A percentile compares a stretch with the other conserved stretches of the same genome.
phyloP scores from a whole-genome alignment of 2,888 invertebrate genomes.

The Scaptomyza caliginosa region DNA sequence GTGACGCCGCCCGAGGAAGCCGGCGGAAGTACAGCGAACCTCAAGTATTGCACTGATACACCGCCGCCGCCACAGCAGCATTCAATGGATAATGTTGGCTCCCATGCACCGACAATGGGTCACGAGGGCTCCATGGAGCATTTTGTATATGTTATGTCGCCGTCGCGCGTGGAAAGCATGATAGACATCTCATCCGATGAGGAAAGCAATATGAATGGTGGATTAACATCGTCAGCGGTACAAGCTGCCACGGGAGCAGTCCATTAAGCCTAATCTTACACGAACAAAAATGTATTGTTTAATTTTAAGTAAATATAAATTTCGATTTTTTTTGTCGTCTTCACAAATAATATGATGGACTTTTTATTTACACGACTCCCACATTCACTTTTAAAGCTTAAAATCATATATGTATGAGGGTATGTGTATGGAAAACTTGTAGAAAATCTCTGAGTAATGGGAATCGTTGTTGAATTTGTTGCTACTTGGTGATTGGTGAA shows the following conservation, averaged over 20 bases:
- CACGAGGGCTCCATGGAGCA: conserved; percentile 80
- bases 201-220: conserved; percentile 73
- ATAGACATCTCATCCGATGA: conserved; percentile 84
- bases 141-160: conserved; percentile 84
- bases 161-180: conserved; percentile 84
- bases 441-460: conserved; percentile 1
- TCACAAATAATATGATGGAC: conserved; percentile 1
- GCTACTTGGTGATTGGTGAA: conserved; percentile 70
- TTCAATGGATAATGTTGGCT: conserved; percentile 38
- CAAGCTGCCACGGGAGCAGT: conserved; percentile 32
- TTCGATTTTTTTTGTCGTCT: conserved; percentile 3
- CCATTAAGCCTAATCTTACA: conserved; percentile 23
- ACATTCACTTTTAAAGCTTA: conserved; percentile 22
- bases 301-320: conserved; percentile 32
- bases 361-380: conserved; percentile 10
- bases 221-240: not conserved
- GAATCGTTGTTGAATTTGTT: conserved; percentile 45
- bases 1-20: conserved; percentile 61
- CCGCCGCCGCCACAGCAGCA: conserved; percentile 68
- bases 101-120: conserved; percentile 35
- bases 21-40: conserved; percentile 49
- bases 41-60: conserved; percentile 78
- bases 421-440: not conserved
- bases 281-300: conserved; percentile 36
- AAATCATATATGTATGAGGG: conserved; percentile 23